Base-by-base conservation (phyloP, 1,140 invertebrate species). In the Tetramorium parvispinum region DNA sequence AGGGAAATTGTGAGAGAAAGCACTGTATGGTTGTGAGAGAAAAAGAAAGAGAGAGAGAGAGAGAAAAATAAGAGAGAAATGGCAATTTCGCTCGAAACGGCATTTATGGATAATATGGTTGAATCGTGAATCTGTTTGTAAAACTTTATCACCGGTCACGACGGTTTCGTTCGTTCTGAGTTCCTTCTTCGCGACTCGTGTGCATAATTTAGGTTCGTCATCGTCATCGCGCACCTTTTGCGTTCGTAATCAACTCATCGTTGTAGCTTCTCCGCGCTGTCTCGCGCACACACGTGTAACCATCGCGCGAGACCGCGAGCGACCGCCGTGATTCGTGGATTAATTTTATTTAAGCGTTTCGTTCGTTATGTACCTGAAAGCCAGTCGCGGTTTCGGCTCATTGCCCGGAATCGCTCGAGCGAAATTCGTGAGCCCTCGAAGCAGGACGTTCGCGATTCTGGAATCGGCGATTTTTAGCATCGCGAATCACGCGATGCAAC, bases 111-210 rank as follows among this genome's bases (percentile, higher is more conserved):
- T 71, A 86, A 90, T 93, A 94, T 94, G 94, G 94, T 94, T 95
- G 94, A 94, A 95, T 94, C 94, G 94, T 95, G 94, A 95, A 93
- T 92, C 89, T 87, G 92, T 93, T 93, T 85, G 89, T 88, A 90
- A 87, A 78, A 75, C 32, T 87, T 90, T 70, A 81, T 68, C 78
- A 32, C 51, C 43, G 75, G 63, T 89, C 73, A 61, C 73, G 37
- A 86, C 57, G 61, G n/a, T 75, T 86, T 86, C 37, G 59, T 81
- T 89, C 79, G 43, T 49, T 37, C 46, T 81, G n/a, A 78, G 51
- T 86, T 82, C 53, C 51, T 89, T 82, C 46, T 53, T n/a, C 68
- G 53, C 46, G 13, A 76, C n/a, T 24, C 51, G 37, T 40, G 21
- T 63, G 8, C 18, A 77, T 68, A 13, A 65, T 68, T 66, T 65